Evolutionary conservation across 2,113 vertebrate species (phyloP), one percentile per base, ranked within the genome.

Genomic region (Monarcha castaneiventris): DNA sequence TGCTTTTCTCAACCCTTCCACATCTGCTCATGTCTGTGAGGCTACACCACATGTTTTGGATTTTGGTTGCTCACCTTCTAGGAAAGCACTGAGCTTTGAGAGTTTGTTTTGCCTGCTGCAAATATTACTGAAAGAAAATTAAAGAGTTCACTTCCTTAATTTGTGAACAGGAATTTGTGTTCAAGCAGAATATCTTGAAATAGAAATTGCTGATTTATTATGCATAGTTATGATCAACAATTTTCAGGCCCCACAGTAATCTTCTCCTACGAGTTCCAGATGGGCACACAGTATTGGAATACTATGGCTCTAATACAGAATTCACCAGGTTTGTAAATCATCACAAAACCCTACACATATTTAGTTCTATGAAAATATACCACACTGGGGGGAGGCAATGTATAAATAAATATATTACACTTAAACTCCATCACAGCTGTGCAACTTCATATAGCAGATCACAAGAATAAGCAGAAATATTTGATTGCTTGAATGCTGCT

Each of bases 401-500:
- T 91, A 87, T 81, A 91, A 89, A 92, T 84, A 87, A 89, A 87
- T 87, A 78, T 23, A 67, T 84, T 89, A 22, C n/a, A 51, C 13
- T 72, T 80, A 74, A 89, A 89, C 12, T 81, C 59, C 30, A 54
- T 67, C 33, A 44, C 43, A 87, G 39, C 43, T 91, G 29, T 87
- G 35, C 3, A 1, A 84, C 23, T 87, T 87, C 59, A 77, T 25
- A 51, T 32, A 75, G 48, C 26, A 87, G 30, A 48, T 84, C 73
- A 89, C 25, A 78, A 66, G 35, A 93, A 89, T 67, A 61, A 81
- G 27, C 35, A 85, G 84, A 95, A 94, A 86, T 67, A 9, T 71
- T 80, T 74, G 46, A 80, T 66, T 93, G n/a, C 14, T 82, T 82
- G 39, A 75, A 75, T 44, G 39, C 22, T 54, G 20, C 16, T 86